Conservation (phyloP, 2,797 vertebrate genomes). For the Parauchenoglanis punctatus region DNA sequence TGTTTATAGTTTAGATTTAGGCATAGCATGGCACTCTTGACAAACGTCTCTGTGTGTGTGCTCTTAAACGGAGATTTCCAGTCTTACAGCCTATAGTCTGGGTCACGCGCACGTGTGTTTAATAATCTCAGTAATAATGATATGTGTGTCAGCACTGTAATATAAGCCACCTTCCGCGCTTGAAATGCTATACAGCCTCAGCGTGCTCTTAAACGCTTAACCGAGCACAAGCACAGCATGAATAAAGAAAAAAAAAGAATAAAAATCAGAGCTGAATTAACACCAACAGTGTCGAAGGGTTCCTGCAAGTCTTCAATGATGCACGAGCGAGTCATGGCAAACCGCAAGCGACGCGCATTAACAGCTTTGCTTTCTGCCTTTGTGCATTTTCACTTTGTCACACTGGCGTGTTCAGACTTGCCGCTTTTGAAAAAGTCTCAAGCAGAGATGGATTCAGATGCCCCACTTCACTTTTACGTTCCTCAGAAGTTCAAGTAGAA, state of each 20-base stretch:
- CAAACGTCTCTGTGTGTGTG: background rate
- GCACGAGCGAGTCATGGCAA: slow-evolving; percentile 20
- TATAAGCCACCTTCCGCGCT: slow-evolving; percentile 6
- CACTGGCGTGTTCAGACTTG: background rate
- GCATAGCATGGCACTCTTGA: background rate
- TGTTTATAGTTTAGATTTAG: background rate
- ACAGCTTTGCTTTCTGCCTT: background rate
- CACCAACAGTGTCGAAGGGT: background rate
- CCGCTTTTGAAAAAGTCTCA: background rate
- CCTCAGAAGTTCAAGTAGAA: background rate
- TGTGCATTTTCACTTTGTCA: slow-evolving; percentile 6
- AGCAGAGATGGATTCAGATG: background rate
- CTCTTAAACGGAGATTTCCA: background rate
- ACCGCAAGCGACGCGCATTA: background rate
- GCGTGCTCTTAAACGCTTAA: slow-evolving; percentile 27
- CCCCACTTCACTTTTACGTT: background rate
- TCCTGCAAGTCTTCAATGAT: background rate
- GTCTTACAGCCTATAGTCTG: background rate
- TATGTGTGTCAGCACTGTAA: background rate
- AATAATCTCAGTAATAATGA: background rate
- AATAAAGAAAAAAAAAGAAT: background rate
- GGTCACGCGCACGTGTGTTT: background rate
- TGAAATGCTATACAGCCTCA: slow-evolving; percentile 27
- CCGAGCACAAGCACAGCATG: slow-evolving; percentile 20
- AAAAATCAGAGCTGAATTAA: background rate